These are phyloP conservation scores for Nomada goodeniana DNA, from an alignment of 2,888 invertebrate genomes.

Conservation along the genomic window DNA sequence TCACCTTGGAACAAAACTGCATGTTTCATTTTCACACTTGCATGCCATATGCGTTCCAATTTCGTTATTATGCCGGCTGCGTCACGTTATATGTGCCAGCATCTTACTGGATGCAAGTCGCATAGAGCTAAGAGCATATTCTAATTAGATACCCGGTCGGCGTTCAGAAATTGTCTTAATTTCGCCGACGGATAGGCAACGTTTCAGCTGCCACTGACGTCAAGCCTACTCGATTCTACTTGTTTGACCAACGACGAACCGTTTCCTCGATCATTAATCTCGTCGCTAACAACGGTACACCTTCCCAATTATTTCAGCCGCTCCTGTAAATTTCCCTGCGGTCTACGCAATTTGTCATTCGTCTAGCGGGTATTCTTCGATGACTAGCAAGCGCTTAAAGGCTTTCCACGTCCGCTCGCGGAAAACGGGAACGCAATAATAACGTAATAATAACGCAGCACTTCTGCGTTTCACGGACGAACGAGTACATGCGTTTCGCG, in stretches of 20 bases:
- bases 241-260: background rate
- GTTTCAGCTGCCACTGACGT: background rate
- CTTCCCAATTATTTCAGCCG: too few species aligned
- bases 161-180: background rate
- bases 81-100: background rate
- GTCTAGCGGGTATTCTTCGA: too few species aligned
- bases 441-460: too few species aligned
- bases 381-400: background rate
- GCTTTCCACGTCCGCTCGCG: background rate
- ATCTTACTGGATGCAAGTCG: background rate
- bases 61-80: slow-evolving; percentile 20
- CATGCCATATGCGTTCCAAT: slow-evolving; percentile 54
- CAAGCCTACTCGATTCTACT: background rate
- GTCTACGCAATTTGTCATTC: too few species aligned
- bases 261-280: background rate
- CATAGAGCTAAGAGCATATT: background rate
- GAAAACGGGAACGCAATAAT: background rate
- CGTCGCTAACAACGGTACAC: background rate
- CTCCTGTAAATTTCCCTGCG: too few species aligned
- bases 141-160: background rate
- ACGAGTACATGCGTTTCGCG: background rate
- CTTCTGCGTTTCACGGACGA: slow-evolving; percentile 15
- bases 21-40: slow-evolving; percentile 54
- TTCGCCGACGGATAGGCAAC: background rate
- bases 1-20: slow-evolving; percentile 33